Conservation (phyloP, 2,113 vertebrate species). For the Engraulis encrasicolus region DNA sequence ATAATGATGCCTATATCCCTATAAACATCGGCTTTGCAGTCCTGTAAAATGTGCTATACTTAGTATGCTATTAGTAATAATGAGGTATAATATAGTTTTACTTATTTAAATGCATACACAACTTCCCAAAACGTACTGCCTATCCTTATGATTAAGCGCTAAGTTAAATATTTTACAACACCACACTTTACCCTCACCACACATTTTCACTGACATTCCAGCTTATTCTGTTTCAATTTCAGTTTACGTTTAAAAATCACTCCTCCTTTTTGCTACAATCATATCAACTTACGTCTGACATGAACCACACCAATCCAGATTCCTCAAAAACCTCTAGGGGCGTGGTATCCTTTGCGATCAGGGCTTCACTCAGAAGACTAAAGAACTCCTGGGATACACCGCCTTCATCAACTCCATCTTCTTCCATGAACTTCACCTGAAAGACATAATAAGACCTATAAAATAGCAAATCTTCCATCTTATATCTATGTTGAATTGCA, state of each 20-base stretch:
- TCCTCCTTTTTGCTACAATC: too few species aligned
- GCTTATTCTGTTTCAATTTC: too few species aligned
- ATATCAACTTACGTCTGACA: not conserved
- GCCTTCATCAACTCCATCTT: not conserved
- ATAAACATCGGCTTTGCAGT: not conserved
- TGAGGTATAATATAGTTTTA: too few species aligned
- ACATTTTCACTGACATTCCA: too few species aligned
- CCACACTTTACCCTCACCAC: too few species aligned
- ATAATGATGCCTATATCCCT: conserved; percentile 30
- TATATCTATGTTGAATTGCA: not conserved
- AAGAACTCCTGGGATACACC: not conserved
- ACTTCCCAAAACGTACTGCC: too few species aligned
- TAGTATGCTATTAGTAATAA: too few species aligned
- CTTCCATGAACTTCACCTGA: conserved; percentile 29
- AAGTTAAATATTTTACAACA: too few species aligned
- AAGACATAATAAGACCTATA: not conserved
- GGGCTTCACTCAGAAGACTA: not conserved
- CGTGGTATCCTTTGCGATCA: not conserved
- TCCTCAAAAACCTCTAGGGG: not conserved
- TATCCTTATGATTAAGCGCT: too few species aligned
- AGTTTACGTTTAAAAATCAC: too few species aligned
- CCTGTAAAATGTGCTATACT: not conserved
- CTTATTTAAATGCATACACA: too few species aligned
- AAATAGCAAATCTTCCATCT: not conserved
- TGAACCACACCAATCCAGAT: not conserved